Conservation (phyloP, 2,113 vertebrate genomes). For the Cheilinus undulatus region DNA sequence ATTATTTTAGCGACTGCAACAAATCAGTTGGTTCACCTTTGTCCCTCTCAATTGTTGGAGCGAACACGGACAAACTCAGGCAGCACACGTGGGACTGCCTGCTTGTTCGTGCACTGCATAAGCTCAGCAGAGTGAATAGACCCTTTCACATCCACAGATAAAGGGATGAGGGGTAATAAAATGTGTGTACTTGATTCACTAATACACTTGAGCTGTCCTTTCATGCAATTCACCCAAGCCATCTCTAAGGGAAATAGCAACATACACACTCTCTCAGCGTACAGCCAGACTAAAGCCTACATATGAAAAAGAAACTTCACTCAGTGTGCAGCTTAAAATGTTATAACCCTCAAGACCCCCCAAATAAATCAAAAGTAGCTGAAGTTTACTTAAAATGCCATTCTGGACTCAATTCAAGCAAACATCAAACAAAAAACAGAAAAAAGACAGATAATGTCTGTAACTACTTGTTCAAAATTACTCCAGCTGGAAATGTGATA, state of each 20-base stretch:
- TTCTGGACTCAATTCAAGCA: too few species aligned
- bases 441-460: too few species aligned
- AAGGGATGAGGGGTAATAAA: slow-evolving; percentile 74
- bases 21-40: slow-evolving; percentile 82
- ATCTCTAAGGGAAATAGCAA: slow-evolving; percentile 39
- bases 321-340: slow-evolving; percentile 30
- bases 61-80: slow-evolving; percentile 71
- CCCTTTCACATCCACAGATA: slow-evolving; percentile 71
- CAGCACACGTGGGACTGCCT: slow-evolving; percentile 62
- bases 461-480: too few species aligned
- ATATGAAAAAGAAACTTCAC: slow-evolving; percentile 36
- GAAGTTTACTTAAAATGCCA: too few species aligned
- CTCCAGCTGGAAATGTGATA: too few species aligned
- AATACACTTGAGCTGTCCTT: slow-evolving; percentile 71
- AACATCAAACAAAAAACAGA: too few species aligned
- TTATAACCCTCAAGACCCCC: not conserved
- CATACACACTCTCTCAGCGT: slow-evolving; percentile 22
- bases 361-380: too few species aligned
- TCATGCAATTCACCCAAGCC: slow-evolving; percentile 53
- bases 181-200: slow-evolving; percentile 69
- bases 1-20: slow-evolving; percentile 81
- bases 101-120: slow-evolving; percentile 64
- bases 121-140: slow-evolving; percentile 70
- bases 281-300: slow-evolving; percentile 9
- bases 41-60: slow-evolving; percentile 71